A percentile compares a stretch with the other conserved stretches of the same genome.
These are phyloP conservation scores for Drosophila birchii DNA, from an alignment of 2,888 invertebrate species.

Conservation along the genomic window DNA sequence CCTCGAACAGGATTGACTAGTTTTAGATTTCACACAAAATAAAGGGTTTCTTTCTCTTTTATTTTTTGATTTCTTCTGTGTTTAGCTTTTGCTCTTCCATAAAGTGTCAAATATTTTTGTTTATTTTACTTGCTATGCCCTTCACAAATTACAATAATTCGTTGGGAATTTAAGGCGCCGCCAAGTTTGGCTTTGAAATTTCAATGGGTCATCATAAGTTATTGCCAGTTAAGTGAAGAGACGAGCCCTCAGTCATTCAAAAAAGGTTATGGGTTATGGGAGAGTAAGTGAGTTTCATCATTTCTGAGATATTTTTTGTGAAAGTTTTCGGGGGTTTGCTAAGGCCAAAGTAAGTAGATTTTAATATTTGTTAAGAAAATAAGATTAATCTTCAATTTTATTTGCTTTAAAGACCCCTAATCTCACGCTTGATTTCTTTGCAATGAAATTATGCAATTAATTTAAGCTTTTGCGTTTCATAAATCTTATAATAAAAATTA, in stretches of 20 bases:
- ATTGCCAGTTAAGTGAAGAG: slow-evolving; percentile 38
- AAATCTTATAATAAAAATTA: slow-evolving; percentile 15
- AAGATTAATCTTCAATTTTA: neutral
- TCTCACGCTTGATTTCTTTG: neutral
- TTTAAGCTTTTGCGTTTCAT: slow-evolving; percentile 15
- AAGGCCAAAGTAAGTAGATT: neutral
- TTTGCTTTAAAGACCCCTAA: neutral
- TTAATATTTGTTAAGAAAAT: neutral
- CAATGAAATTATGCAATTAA: slow-evolving; percentile 11
- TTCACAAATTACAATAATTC: slow-evolving; percentile 63
- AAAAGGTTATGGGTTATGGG: slow-evolving; percentile 34
- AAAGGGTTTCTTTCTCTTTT: slow-evolving; percentile 19
- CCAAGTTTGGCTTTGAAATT: slow-evolving; percentile 18
- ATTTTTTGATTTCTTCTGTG: slow-evolving; percentile 4
- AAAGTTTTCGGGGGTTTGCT: neutral
- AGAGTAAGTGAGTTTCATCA: slow-evolving; percentile 19
- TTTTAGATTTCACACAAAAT: slow-evolving; percentile 55
- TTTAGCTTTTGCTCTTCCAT: slow-evolving; percentile 34
- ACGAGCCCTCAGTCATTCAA: slow-evolving; percentile 28
- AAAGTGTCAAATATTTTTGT: slow-evolving; percentile 68
- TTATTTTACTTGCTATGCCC: slow-evolving; percentile 54
- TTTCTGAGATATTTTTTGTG: neutral
- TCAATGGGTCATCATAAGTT: slow-evolving; percentile 20
- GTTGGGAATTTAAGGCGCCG: slow-evolving; percentile 49
- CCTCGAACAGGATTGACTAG: slow-evolving; percentile 65